Conservation (phyloP, 1,140 invertebrate genomes). For the Drosophila varians region DNA sequence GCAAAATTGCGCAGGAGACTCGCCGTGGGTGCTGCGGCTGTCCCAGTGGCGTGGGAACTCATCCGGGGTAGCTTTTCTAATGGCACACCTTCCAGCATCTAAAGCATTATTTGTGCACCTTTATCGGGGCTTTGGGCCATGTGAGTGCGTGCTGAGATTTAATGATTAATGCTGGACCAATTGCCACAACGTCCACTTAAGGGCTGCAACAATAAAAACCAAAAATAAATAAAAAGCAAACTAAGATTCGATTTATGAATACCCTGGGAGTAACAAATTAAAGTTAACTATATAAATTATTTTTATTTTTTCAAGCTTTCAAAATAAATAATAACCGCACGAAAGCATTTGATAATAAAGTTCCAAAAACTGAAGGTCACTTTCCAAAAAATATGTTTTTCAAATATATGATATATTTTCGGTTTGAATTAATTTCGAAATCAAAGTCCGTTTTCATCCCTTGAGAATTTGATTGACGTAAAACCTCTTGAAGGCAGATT, state of each 20-base stretch:
- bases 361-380: neutral
- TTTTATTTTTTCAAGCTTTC: neutral
- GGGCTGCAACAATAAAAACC: constrained; percentile 38
- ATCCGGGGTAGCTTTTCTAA: constrained; percentile 66
- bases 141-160: constrained; percentile 66
- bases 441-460: neutral
- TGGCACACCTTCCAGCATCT: constrained; percentile 31
- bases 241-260: constrained; percentile 1
- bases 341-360: neutral
- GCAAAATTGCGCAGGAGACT: constrained; percentile 63
- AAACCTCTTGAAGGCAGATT: constrained; percentile 13
- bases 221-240: constrained; percentile 20
- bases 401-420: neutral
- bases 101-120: constrained; percentile 49
- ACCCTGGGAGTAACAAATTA: constrained; percentile 19
- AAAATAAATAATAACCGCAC: neutral
- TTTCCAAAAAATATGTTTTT: neutral
- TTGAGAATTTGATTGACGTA: constrained; percentile 26
- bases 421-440: neutral
- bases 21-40: constrained; percentile 16
- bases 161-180: constrained; percentile 66
- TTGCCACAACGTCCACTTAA: constrained; percentile 51
- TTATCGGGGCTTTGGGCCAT: constrained; percentile 55
- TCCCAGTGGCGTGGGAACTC: constrained; percentile 4
- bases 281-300: neutral